Evolutionary conservation across 2,888 invertebrate genomes (phyloP).

Genomic region (Magallana nippona): DNA sequence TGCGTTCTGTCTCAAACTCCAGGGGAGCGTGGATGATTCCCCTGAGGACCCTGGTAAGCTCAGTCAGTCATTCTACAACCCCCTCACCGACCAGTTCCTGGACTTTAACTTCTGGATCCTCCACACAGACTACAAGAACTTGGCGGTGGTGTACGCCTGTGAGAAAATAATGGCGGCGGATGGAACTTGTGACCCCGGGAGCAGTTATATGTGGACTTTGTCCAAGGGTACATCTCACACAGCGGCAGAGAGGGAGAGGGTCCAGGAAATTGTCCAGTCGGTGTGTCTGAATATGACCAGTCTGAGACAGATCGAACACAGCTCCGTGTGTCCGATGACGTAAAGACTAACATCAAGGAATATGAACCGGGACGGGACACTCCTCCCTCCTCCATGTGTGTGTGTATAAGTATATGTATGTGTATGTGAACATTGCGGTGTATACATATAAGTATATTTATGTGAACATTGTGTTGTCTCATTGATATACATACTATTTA

Average conservation of each 20-base stretch:
- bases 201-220: slow-evolving; percentile 40
- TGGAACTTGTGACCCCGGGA: slow-evolving; percentile 22
- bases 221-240: slow-evolving; percentile 4
- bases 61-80: background rate
- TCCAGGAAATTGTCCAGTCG: background rate
- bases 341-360: background rate
- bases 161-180: slow-evolving; percentile 27
- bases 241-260: background rate
- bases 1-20: background rate
- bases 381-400: background rate
- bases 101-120: slow-evolving; percentile 35
- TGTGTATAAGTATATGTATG: background rate
- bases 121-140: slow-evolving; percentile 39
- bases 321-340: background rate
- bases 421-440: background rate
- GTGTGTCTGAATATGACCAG: background rate
- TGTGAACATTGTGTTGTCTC: background rate
- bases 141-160: slow-evolving; percentile 39
- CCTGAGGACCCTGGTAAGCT: background rate
- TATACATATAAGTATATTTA: no score
- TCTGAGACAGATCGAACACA: background rate
- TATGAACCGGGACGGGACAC: no score
- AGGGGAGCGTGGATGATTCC: background rate
- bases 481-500: no score
- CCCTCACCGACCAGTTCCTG: background rate